Evolutionary conservation across 23 tunicate species (phyloP).

Genomic region (Oikopleura albicans): DNA sequence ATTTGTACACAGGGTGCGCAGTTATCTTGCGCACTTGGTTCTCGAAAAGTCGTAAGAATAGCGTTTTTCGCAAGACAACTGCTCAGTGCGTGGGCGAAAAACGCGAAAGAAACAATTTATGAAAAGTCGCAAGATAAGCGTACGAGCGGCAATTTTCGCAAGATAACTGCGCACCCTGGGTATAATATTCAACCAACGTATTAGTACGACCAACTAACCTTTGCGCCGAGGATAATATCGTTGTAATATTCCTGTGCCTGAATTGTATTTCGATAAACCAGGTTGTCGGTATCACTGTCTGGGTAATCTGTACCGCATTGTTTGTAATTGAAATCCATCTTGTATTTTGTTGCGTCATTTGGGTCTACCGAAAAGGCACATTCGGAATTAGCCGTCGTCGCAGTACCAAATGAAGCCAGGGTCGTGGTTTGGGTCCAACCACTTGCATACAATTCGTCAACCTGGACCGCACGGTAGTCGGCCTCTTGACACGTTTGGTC

Average conservation of each 20-base stretch:
- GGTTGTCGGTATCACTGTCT: neutral
- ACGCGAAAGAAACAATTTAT: too few relatives aligned
- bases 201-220: too few relatives aligned
- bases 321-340: neutral
- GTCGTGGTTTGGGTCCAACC: slow-evolving; percentile 3
- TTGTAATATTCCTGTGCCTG: neutral
- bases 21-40: too few relatives aligned
- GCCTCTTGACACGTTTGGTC: neutral
- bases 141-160: too few relatives aligned
- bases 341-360: neutral
- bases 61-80: too few relatives aligned
- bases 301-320: slow-evolving; percentile 10
- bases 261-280: slow-evolving; percentile 1
- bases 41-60: too few relatives aligned
- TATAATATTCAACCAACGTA: too few relatives aligned
- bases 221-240: neutral
- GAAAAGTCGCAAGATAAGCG: too few relatives aligned
- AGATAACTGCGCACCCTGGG: too few relatives aligned
- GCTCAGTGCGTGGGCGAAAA: too few relatives aligned
- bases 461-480: neutral
- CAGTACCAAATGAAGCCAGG: neutral
- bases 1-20: too few relatives aligned
- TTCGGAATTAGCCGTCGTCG: neutral
- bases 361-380: neutral
- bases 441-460: neutral